These are phyloP conservation scores for pig (Sus scrofa) DNA, from an alignment of 2,113 vertebrate species.

Conservation along the genomic window DNA sequence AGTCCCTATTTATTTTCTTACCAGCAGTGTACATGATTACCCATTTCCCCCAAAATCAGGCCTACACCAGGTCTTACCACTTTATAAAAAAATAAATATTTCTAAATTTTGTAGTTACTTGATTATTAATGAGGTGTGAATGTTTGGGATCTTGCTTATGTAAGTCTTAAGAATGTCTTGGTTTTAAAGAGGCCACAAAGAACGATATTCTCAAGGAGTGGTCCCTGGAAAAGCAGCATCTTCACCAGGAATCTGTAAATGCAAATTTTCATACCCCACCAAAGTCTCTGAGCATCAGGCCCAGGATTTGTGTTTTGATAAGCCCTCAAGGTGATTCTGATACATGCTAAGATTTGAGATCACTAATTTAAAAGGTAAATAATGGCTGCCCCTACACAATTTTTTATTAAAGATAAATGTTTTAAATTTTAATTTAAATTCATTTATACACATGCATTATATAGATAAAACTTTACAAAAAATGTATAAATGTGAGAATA, in stretches of 20 bases:
- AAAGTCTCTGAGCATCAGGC: neutral
- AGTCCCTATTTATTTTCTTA: neutral
- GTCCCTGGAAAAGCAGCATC: neutral
- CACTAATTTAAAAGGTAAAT: neutral
- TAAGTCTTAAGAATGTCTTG: neutral
- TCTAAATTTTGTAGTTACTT: neutral
- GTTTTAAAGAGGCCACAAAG: neutral
- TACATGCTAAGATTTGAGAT: neutral
- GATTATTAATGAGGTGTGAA: neutral
- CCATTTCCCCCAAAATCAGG: neutral
- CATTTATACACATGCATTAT: neutral
- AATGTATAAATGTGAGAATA: neutral
- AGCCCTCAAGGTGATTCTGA: neutral
- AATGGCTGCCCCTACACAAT: neutral
- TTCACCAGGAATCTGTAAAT: neutral
- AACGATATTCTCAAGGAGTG: neutral
- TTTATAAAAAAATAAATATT: neutral
- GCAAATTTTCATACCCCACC: neutral
- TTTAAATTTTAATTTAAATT: constrained; percentile 22
- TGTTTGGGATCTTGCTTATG: neutral
- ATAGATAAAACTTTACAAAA: neutral
- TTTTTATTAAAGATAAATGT: neutral
- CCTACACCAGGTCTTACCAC: neutral
- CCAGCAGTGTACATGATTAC: neutral
- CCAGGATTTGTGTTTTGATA: neutral